Percentiles rank a stretch among this genome's conserved stretches.
These are phyloP conservation scores for Chloroceryle amazona DNA, from an alignment of 2,797 vertebrate genomes.

Conservation along the genomic window DNA sequence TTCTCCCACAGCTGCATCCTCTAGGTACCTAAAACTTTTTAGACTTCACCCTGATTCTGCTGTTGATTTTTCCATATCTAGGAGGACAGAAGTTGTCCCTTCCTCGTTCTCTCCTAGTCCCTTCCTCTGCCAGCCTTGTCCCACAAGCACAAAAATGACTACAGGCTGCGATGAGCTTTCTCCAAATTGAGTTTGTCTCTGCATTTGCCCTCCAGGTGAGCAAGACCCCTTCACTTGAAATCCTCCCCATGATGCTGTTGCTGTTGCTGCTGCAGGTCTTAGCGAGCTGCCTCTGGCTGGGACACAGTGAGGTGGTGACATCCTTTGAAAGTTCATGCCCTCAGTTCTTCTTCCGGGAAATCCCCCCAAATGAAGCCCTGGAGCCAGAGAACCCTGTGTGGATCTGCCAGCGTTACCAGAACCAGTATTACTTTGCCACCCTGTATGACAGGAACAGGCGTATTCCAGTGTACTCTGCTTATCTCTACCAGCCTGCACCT, in stretches of 20 bases:
- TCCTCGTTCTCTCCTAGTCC: not conserved
- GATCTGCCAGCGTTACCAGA: conserved; percentile 66
- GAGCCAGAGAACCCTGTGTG: not conserved
- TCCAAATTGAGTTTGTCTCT: not conserved
- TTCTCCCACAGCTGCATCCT: not conserved
- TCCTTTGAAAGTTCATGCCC: conserved; percentile 53
- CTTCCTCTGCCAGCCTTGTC: not conserved
- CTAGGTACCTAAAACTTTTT: not conserved
- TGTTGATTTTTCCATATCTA: not conserved
- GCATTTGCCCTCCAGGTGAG: not conserved
- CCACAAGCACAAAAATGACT: not conserved
- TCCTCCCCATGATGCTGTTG: not conserved
- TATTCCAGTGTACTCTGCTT: conserved; percentile 34
- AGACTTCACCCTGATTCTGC: not conserved
- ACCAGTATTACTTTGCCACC: conserved; percentile 50
- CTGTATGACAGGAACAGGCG: not conserved
- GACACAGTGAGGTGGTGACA: not conserved
- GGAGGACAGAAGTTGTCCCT: not conserved
- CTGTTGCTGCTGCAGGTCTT: conserved; percentile 42
- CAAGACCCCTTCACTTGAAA: not conserved
- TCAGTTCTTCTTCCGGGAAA: conserved; percentile 53
- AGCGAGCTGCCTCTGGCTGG: not conserved
- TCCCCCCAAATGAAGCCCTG: not conserved
- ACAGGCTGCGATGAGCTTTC: not conserved
- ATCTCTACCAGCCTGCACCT: not conserved